These are phyloP conservation scores for Lordiphosa collinella DNA, from an alignment of 1,140 invertebrate genomes.

Conservation along the genomic window DNA sequence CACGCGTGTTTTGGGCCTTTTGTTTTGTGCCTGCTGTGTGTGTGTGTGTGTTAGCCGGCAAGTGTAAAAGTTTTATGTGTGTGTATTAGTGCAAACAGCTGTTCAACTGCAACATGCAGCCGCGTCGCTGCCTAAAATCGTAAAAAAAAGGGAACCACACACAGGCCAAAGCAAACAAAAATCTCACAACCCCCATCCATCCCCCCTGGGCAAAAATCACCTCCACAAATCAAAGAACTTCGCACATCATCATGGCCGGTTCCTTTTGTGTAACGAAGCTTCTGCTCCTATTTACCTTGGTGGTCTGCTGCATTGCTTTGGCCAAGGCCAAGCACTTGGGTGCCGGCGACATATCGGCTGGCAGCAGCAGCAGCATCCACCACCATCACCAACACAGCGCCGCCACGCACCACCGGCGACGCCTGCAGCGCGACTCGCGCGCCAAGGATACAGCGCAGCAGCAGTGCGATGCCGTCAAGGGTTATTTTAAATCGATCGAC, in stretches of 20 bases:
- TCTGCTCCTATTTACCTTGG: constrained; percentile 34
- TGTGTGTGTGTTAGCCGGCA: constrained; percentile 34
- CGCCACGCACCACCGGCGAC: constrained; percentile 60
- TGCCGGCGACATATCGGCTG: constrained; percentile 18
- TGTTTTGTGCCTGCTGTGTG: constrained; percentile 17
- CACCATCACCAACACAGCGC: constrained; percentile 61
- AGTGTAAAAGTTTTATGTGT: constrained; percentile 27
- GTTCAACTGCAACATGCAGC: constrained; percentile 50
- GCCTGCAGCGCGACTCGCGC: constrained; percentile 69
- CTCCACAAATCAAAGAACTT: background rate
- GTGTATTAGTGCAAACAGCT: constrained; percentile 64
- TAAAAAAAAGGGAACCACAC: background rate
- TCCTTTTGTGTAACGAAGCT: constrained; percentile 26
- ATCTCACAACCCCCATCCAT: too few relatives aligned
- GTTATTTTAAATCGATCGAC: constrained; percentile 73
- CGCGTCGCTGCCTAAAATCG: constrained; percentile 18
- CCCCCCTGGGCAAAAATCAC: too few relatives aligned
- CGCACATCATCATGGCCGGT: constrained; percentile 19
- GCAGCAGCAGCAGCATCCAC: constrained; percentile 17
- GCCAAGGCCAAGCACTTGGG: constrained; percentile 52
- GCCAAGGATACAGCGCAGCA: constrained; percentile 59
- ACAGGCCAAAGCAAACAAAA: background rate
- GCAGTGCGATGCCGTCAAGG: constrained; percentile 65
- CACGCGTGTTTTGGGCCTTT: constrained; percentile 10
- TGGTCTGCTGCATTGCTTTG: constrained; percentile 42